Evolutionary conservation across 2,113 vertebrate genomes (phyloP), one percentile per base, ranked within the genome.

Genomic region (Parus major): DNA sequence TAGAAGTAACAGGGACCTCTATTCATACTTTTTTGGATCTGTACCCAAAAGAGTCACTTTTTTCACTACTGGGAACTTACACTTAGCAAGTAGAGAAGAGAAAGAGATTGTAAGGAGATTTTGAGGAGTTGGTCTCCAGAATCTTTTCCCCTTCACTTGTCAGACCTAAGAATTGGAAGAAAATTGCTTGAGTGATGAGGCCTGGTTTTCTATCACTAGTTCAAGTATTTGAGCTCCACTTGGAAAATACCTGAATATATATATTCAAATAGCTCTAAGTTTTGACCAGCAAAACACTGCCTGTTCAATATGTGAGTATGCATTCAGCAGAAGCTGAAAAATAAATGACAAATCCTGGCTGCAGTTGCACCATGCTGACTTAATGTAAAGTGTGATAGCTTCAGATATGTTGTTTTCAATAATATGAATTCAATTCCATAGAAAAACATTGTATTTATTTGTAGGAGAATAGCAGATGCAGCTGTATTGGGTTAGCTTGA

Each of bases 331-430:
- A 83, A 79, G 17, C 17, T 79, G 50, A 80, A 90, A 96, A 91
- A 72, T 71, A 93, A 92, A 93, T 79, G 15, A n/a, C 33, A 83
- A 79, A 75, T 79, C 41, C 61, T 88, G 21, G 69, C 33, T 95
- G 65, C 49, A 70, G 21, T 72, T 85, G 57, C 3, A 1, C 53
- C 41, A 61, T 64, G 29, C n/a, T 80, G 55, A 92, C 95, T 93
- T 90, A 86, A 94, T 94, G 64, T 53, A n/a, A 76, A 94, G 23
- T 59, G 22, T 46, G 64, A 78, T 91, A 56, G 41, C 19, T 94
- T 93, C 89, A 87, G 44, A 50, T 78, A 90, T 12, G 35, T 66
- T 73, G 39, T 85, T 92, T 92, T 91, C 63, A 86, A 83, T 49
- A 68, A 39, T n/a, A 69, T 18, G 12, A 41, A 83, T 83, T 75